A percentile compares a stretch with the other conserved stretches of the same genome.
Conservation (phyloP, 2,888 invertebrate species). For the Drosophila kambysellisi region DNA sequence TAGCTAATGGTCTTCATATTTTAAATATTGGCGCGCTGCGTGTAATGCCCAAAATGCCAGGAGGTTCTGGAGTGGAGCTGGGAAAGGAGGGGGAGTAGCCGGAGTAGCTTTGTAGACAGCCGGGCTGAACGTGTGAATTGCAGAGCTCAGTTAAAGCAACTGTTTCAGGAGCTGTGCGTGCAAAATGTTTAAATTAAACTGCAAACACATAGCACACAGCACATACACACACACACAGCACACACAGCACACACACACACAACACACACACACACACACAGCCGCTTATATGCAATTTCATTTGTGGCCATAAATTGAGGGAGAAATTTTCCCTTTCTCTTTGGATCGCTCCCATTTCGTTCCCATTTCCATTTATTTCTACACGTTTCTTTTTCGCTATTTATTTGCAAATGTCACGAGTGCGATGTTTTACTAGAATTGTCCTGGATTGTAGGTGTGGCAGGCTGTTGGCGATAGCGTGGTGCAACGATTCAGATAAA, state of each 20-base stretch:
- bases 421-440: constrained; percentile 32
- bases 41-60: constrained; percentile 18
- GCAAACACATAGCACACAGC: constrained; percentile 28
- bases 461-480: constrained; percentile 9
- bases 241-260: background rate
- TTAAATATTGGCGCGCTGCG: constrained; percentile 72
- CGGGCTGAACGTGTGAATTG: constrained; percentile 43
- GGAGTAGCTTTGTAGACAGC: constrained; percentile 16
- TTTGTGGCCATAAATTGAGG: constrained; percentile 72
- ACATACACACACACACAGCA: background rate
- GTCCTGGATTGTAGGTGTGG: constrained; percentile 8
- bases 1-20: constrained; percentile 81
- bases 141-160: constrained; percentile 44
- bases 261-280: constrained; percentile 11
- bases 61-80: too few species aligned
- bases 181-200: constrained; percentile 73
- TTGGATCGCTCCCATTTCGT: constrained; percentile 15
- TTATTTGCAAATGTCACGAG: constrained; percentile 78
- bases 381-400: constrained; percentile 49
- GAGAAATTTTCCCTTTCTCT: constrained; percentile 11
- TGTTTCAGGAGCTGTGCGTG: constrained; percentile 42
- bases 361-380: constrained; percentile 53
- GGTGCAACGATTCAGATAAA: constrained; percentile 57
- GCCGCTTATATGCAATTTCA: constrained; percentile 68
- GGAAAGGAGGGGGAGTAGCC: background rate